Conservation (phyloP, 2,888 invertebrate genomes). For the Priocnemis perturbator region DNA sequence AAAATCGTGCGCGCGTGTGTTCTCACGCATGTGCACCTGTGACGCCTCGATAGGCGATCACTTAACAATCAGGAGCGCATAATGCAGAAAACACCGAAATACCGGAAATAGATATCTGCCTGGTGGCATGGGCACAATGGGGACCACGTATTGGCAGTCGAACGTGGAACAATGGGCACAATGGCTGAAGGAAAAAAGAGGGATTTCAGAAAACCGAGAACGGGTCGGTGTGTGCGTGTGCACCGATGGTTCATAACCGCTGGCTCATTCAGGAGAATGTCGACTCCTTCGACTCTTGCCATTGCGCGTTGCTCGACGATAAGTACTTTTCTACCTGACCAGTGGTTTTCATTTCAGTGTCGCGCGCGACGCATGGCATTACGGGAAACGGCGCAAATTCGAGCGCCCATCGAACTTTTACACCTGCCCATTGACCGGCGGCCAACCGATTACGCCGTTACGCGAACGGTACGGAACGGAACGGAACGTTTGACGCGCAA, state of each 20-base stretch:
- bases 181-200: constrained; percentile 44
- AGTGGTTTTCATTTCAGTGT: constrained; percentile 1
- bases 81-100: constrained; percentile 47
- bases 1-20: constrained; percentile 22
- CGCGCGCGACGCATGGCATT: not conserved
- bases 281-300: constrained; percentile 37
- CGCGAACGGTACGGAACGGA: no score
- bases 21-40: constrained; percentile 53
- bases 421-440: no score
- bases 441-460: not conserved
- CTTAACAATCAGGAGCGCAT: constrained; percentile 45
- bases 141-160: constrained; percentile 53
- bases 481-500: not conserved
- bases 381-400: no score
- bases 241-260: constrained; percentile 30
- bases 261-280: constrained; percentile 37
- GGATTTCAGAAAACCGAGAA: constrained; percentile 40
- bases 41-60: constrained; percentile 55
- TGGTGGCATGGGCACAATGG: constrained; percentile 53
- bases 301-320: constrained; percentile 33
- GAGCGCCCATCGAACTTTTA: not conserved
- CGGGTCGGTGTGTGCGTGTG: constrained; percentile 33
- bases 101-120: constrained; percentile 63
- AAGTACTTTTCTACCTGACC: constrained; percentile 19
- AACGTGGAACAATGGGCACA: constrained; percentile 54